A percentile compares a stretch with the other conserved stretches of the same genome.
phyloP scores from a whole-genome alignment of 1,140 invertebrate species.

The Camponotus vicinus region DNA sequence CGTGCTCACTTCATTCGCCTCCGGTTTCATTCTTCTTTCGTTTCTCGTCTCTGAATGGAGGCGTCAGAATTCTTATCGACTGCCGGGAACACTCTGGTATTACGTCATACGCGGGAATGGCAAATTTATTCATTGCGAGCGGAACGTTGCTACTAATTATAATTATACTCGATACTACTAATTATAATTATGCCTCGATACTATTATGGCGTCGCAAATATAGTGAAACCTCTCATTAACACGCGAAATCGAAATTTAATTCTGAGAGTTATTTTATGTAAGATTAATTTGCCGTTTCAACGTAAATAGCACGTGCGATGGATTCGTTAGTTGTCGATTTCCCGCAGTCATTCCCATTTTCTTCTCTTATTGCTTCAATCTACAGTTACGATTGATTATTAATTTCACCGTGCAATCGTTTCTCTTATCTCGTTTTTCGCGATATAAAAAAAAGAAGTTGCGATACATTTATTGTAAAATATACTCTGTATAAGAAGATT shows the following conservation, averaged over 20 bases:
- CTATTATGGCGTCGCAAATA: conserved; percentile 3
- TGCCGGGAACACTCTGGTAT: conserved; percentile 65
- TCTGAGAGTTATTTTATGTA: background rate
- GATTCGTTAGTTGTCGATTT: background rate
- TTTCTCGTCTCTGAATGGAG: conserved; percentile 76
- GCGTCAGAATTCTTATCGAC: conserved; percentile 83
- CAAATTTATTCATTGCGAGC: conserved; percentile 70
- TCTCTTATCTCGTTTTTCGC: background rate
- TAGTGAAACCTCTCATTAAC: conserved; percentile 17
- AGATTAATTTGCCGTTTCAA: background rate
- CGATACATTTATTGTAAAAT: no score
- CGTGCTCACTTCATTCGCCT: background rate
- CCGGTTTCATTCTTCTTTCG: conserved; percentile 60
- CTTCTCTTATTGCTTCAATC: background rate
- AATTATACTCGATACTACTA: conserved; percentile 50
- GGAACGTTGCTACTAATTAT: conserved; percentile 30
- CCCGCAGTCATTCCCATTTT: background rate
- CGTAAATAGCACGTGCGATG: background rate
- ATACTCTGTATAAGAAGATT: no score
- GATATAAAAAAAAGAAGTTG: background rate
- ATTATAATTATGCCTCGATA: no score
- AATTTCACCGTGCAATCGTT: background rate
- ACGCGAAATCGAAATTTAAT: conserved; percentile 10
- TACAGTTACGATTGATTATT: background rate
- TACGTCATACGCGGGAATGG: conserved; percentile 77